phyloP scores from a whole-genome alignment of 2,113 vertebrate genomes.

The Lophura nycthemera region DNA sequence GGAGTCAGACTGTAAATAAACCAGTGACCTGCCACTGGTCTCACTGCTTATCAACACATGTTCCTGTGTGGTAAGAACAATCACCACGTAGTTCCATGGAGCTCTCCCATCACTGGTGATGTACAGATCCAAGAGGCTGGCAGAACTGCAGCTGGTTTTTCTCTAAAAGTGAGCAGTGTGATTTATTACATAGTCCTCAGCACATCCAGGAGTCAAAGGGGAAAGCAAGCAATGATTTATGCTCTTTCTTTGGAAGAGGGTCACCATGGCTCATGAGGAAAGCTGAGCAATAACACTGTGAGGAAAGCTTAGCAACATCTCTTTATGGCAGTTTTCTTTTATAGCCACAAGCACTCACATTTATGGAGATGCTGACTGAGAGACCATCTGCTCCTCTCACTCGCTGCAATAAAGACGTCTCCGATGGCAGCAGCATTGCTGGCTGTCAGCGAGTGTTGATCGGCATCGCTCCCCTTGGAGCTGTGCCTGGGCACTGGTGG shows the following conservation, averaged over 20 bases:
- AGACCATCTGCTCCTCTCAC: constrained; percentile 26
- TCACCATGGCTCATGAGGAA: background rate
- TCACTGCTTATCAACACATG: background rate
- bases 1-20: background rate
- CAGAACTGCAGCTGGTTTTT: background rate
- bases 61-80: background rate
- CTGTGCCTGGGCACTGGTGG: background rate
- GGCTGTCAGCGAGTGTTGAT: background rate
- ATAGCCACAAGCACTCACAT: background rate
- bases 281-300: background rate
- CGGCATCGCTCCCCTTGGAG: background rate
- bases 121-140: background rate
- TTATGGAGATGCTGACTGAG: background rate
- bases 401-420: background rate
- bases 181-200: background rate
- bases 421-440: background rate
- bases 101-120: background rate
- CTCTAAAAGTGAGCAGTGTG: background rate
- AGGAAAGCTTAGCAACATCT: background rate
- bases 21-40: background rate
- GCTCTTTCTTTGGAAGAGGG: constrained; percentile 4
- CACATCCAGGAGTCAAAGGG: background rate
- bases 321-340: background rate
- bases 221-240: background rate
- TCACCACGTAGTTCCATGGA: background rate